Evolutionary conservation across 2,888 invertebrate species (phyloP), one percentile per base, ranked within the genome.

Genomic region (Xestia sexstrigata): DNA sequence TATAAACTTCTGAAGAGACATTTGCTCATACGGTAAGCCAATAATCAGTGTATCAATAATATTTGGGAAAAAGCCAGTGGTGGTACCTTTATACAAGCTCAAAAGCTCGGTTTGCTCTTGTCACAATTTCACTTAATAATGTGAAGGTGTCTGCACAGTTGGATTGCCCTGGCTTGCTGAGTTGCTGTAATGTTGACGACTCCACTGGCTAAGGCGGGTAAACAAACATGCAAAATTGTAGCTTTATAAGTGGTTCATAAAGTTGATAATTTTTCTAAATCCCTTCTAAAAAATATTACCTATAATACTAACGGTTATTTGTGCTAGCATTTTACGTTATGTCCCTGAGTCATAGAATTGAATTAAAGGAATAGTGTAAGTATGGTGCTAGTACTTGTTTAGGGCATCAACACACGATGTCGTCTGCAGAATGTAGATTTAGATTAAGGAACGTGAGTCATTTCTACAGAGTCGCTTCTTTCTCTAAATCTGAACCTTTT

Each of bases 281-380:
- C 13, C 4, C 11, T 11, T 23, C 1, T 9, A 55, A 55, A n/a
- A n/a, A n/a, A 0, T 39, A 11, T 35, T 35, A 35, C 35, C 35
- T 35, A 55, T n/a, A n/a, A n/a, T n/a, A n/a, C n/a, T n/a, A n/a
- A n/a, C n/a, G n/a, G n/a, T n/a, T n/a, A n/a, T n/a, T n/a, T n/a
- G n/a, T n/a, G n/a, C n/a, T n/a, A n/a, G 8, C n/a, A 67, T 35
- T n/a, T 58, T 45, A 55, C 47, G n/a, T 55, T 67, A 13, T 35
- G 65, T 26, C 52, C 55, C 39, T 39, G 23, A 58, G 26, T 70
- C 47, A 67, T 73, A 63, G 42, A 74, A 79, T 62, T 67, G 39
- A 72, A 76, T 72, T 70, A n/a, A 66, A 23, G 55, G n/a, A 63
- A 68, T 35, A 60, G 47, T 68, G 49, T 76, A 55, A 65, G 67